Evolutionary conservation across 2,888 invertebrate species (phyloP).

Genomic region (Pegoplata infirma): DNA sequence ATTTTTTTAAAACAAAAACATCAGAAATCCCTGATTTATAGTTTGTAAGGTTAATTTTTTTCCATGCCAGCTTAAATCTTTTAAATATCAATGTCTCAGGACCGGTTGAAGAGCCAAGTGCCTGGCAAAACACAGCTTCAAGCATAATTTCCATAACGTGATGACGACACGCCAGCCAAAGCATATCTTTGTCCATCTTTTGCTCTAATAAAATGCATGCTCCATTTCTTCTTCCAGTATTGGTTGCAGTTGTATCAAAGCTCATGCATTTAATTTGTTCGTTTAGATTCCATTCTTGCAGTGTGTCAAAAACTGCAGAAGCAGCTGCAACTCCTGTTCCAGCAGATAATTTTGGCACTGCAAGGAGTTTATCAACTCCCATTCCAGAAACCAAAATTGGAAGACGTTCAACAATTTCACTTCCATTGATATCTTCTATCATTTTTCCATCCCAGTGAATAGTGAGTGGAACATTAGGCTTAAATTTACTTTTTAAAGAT

Average conservation of each 20-base stretch:
- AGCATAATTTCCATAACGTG: slow-evolving; percentile 41
- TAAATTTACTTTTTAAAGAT: neutral
- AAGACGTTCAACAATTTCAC: slow-evolving; percentile 25
- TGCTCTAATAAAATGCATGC: slow-evolving; percentile 38
- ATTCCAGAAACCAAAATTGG: slow-evolving; percentile 36
- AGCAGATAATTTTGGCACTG: slow-evolving; percentile 27
- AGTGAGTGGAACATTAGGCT: slow-evolving; percentile 3
- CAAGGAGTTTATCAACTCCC: slow-evolving; percentile 28
- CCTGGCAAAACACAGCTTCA: slow-evolving; percentile 15
- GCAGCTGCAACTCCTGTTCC: slow-evolving; percentile 15
- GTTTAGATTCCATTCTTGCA: neutral
- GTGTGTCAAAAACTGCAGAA: no score
- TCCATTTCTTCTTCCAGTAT: slow-evolving; percentile 25
- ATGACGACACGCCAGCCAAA: slow-evolving; percentile 43
- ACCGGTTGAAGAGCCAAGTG: slow-evolving; percentile 33
- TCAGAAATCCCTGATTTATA: slow-evolving; percentile 5
- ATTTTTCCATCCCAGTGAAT: slow-evolving; percentile 31
- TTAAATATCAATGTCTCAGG: slow-evolving; percentile 33
- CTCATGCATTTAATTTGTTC: slow-evolving; percentile 13
- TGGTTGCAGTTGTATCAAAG: slow-evolving; percentile 40
- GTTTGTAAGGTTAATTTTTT: slow-evolving; percentile 15
- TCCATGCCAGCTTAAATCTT: slow-evolving; percentile 33
- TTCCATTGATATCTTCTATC: slow-evolving; percentile 14
- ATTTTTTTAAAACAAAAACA: slow-evolving; percentile 2
- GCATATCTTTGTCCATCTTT: slow-evolving; percentile 30